Base-by-base conservation (phyloP, 2,888 invertebrate species). In the Cerastis rubricosa region DNA sequence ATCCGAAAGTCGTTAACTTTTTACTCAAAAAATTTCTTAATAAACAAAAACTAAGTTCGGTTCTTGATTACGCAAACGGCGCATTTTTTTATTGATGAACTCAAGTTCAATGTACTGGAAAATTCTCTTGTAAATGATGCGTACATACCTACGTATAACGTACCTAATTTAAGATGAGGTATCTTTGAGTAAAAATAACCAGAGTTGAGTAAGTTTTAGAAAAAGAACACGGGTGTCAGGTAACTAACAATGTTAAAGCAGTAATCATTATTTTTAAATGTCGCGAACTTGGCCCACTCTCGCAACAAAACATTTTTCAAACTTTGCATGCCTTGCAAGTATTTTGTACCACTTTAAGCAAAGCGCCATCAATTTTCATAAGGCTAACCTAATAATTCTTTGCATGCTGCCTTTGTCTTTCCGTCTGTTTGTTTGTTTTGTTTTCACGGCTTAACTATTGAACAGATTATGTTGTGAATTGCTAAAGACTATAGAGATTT, bases 11-110 rank as follows among this genome's bases (percentile, higher is more conserved):
- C 87, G 66, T 87, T 87, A 78, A 75, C 25, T 71, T 87, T 88
- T 80, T 85, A 76, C 65, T 68, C 12, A 59, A 67, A 70, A 85
- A 75, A 74, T 75, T 75, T 81, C 78, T 80, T 83, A 70, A 70
- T 81, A 65, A 76, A 85, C 88, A 87, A 87, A 87, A 88, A 88
- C 77, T 84, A 54, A 74, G 74, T 81, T 76, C 49, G 74, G 40
- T 76, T 70, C 80, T 77, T 79, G 85, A 83, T 83, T 79, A 74
- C 63, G 78, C 74, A 72, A 85, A 82, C 73, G 49, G 51, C 71
- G 43, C 35, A 73, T 78, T 87, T 88, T 87, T 87, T 80, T 87
- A 88, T 88, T 85, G 80, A 87, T 85, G 89, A 81, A 76, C 74
- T 78, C 61, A 71, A 84, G 84, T 76, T 86, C 74, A 73, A 80